Evolutionary conservation across 2,113 vertebrate genomes (phyloP), one percentile per base, ranked within the genome.

Genomic region (Percopsis transmontana): DNA sequence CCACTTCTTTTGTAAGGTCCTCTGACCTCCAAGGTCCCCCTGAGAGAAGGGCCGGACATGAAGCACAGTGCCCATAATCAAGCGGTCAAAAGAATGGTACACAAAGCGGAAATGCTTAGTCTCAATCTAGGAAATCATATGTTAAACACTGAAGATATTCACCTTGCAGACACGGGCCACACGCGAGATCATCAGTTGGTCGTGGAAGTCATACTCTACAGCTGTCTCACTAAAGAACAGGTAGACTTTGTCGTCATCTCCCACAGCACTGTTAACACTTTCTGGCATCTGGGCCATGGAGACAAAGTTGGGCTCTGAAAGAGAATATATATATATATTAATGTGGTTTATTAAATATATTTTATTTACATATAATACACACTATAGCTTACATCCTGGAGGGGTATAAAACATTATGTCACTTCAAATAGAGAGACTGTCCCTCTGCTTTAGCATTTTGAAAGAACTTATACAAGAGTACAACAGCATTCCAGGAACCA

Each of bases 161-260:
- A 94, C 94, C 90, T 93, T 94, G 87, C 94, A 95, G 45, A 95
- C 89, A 0, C 91, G 92, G 5, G 94, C 93, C 8, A 95, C 89
- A 1, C 94, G 89, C 10, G 93, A 91, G 19, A 95, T 92, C 50
- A 90, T 66, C 50, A 93, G 70, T 58, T 93, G 93, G 62, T 74
- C 91, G 82, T 85, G 92, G 79, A 89, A 93, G 64, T 95, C 93
- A 40, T 87, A 95, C 74, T 95, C 94, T 68, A 93, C 77, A 5
- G 94, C 93, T 0, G 67, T 87, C 88, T 95, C 94, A 9, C 85
- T 94, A 84, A 95, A 95, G 90, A 96, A 95, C 54, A 95, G 67
- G 79, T 94, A 95, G 19, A 95, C 81, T 76, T 94, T 94, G 68
- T 95, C 94, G 39, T 93, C 92, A 4, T 93, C 90, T 23, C 90